These are phyloP conservation scores for Poeciliopsis occidentalis DNA, from an alignment of 2,113 vertebrate genomes.

Conservation along the genomic window DNA sequence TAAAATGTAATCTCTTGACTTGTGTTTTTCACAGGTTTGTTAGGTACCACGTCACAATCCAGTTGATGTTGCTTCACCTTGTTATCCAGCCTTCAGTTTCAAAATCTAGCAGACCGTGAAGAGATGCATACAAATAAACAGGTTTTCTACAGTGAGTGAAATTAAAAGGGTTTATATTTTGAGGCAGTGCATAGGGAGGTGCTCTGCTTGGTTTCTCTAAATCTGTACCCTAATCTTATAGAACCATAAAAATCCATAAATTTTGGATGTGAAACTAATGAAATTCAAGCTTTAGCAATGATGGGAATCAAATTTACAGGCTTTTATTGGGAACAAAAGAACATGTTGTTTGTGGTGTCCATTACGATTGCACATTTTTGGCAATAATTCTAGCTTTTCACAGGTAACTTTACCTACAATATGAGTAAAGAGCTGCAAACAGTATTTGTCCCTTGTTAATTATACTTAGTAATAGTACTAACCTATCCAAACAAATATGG, in stretches of 20 bases:
- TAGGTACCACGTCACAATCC: constrained; percentile 17
- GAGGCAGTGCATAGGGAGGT: constrained; percentile 26
- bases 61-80: constrained; percentile 46
- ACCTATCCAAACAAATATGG: not conserved
- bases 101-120: constrained; percentile 26
- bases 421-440: not conserved
- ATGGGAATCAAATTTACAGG: constrained; percentile 5
- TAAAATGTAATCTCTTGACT: constrained; percentile 46
- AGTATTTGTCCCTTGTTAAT: not conserved
- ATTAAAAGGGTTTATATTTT: constrained; percentile 43
- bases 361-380: not conserved
- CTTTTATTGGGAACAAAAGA: not conserved
- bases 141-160: constrained; percentile 28
- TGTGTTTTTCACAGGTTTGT: constrained; percentile 48
- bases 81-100: constrained; percentile 40
- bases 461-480: not conserved
- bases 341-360: not conserved
- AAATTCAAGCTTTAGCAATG: not conserved
- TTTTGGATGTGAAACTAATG: constrained; percentile 18
- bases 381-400: not conserved
- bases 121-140: constrained; percentile 8
- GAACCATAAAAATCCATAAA: constrained; percentile 19
- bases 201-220: constrained; percentile 5
- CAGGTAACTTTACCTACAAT: not conserved
- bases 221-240: constrained; percentile 12